phyloP scores from a whole-genome alignment of 2,888 invertebrate species.

The Melangyna quadrimaculata region DNA sequence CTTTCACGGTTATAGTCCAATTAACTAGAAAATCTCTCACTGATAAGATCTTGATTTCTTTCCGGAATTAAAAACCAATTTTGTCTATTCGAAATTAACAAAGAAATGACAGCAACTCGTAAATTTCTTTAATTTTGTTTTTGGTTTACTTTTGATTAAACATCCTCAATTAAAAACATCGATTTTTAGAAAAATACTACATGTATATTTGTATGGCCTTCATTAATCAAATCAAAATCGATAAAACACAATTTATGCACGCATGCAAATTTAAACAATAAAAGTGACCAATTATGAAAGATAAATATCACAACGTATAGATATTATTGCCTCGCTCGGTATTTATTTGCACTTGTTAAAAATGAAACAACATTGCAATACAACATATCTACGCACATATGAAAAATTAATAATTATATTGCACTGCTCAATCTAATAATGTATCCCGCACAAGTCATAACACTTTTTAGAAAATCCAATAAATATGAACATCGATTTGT shows the following conservation, averaged over 20 bases:
- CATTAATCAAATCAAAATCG: constrained; percentile 56
- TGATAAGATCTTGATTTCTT: background rate
- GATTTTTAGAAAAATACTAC: background rate
- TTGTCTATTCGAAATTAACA: background rate
- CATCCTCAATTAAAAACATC: constrained; percentile 31
- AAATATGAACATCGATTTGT: background rate
- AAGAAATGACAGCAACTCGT: background rate
- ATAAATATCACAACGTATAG: constrained; percentile 50
- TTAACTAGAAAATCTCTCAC: background rate
- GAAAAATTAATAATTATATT: constrained; percentile 5
- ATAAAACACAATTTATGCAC: constrained; percentile 39
- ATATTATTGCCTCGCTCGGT: constrained; percentile 26
- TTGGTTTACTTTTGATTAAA: background rate
- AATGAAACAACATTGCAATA: background rate
- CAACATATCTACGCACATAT: background rate
- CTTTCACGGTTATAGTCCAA: background rate
- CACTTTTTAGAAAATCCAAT: constrained; percentile 4
- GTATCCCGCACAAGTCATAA: constrained; percentile 21
- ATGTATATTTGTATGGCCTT: constrained; percentile 32
- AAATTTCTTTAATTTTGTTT: background rate
- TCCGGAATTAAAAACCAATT: background rate
- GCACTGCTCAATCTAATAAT: constrained; percentile 30
- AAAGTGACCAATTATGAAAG: constrained; percentile 36
- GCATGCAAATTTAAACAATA: constrained; percentile 43
- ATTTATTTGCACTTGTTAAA: constrained; percentile 34